Evolutionary conservation across 1,140 invertebrate genomes (phyloP).

Genomic region (Macrosteles quadrilineatus): DNA sequence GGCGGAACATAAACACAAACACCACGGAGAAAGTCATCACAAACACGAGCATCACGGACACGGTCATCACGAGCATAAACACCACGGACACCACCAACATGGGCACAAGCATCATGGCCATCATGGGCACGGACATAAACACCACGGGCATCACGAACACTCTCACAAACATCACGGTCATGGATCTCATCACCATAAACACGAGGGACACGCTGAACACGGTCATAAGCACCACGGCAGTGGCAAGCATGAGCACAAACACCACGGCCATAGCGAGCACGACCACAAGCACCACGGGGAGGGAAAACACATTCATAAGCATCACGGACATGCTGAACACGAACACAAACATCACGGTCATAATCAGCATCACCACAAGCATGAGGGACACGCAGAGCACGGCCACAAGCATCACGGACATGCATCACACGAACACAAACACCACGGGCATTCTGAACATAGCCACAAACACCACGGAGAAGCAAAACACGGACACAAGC

Average conservation of each 20-base stretch:
- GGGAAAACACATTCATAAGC: slow-evolving; percentile 16
- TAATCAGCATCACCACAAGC: slow-evolving; percentile 5
- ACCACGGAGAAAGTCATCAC: slow-evolving; percentile 21
- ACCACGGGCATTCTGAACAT: slow-evolving; percentile 5
- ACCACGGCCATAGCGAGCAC: neutral
- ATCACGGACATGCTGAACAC: neutral
- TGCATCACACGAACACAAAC: slow-evolving; percentile 8
- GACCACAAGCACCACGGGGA: slow-evolving; percentile 16
- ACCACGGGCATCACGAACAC: neutral
- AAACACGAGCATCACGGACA: slow-evolving; percentile 19
- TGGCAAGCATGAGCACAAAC: slow-evolving; percentile 5
- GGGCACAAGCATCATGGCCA: slow-evolving; percentile 18
- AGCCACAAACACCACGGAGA: slow-evolving; percentile 13
- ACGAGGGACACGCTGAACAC: slow-evolving; percentile 18
- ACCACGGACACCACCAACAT: slow-evolving; percentile 24
- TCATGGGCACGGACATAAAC: neutral
- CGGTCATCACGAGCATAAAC: slow-evolving; percentile 20
- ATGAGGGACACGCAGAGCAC: slow-evolving; percentile 3
- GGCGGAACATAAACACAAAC: slow-evolving; percentile 22
- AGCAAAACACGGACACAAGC: slow-evolving; percentile 9
- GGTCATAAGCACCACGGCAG: slow-evolving; percentile 13
- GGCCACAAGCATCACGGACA: slow-evolving; percentile 12
- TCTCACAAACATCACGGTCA: slow-evolving; percentile 24
- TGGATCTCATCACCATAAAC: neutral
- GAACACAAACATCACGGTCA: slow-evolving; percentile 23